phyloP scores from a whole-genome alignment of 2,888 invertebrate species.

The Hoplodrina blanda region DNA sequence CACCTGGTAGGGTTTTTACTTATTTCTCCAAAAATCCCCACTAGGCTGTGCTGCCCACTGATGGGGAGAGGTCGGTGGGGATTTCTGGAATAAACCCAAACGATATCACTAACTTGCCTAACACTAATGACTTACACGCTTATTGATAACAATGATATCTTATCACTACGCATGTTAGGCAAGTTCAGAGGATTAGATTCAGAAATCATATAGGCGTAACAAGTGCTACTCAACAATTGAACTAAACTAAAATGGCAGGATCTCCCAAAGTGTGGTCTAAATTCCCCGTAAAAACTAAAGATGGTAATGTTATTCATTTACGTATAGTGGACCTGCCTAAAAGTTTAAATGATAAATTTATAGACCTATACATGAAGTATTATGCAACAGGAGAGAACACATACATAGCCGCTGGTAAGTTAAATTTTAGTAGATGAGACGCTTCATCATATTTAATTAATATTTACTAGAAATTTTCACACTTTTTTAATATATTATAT shows the following conservation, averaged over 20 bases:
- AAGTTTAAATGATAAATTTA: conserved; percentile 50
- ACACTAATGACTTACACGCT: conserved; percentile 2
- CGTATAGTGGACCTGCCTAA: conserved; percentile 61
- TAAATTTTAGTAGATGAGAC: neutral
- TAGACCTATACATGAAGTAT: conserved; percentile 51
- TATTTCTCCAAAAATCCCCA: neutral
- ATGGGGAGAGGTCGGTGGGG: too few relatives aligned
- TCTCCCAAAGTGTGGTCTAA: conserved; percentile 48
- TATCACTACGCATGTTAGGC: too few relatives aligned
- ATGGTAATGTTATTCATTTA: conserved; percentile 49
- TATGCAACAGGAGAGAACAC: conserved; percentile 59
- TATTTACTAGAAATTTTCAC: too few relatives aligned
- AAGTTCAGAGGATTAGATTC: neutral
- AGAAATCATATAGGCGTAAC: neutral
- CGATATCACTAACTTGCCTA: neutral
- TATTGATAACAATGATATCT: conserved; percentile 21
- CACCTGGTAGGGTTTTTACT: too few relatives aligned
- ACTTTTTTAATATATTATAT: too few relatives aligned
- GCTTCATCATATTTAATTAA: too few relatives aligned
- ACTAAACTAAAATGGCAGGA: neutral
- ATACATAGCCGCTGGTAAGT: conserved; percentile 59
- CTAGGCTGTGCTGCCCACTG: too few relatives aligned
- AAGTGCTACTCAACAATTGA: neutral
- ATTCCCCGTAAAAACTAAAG: conserved; percentile 43
- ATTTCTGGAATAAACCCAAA: conserved; percentile 24